Evolutionary conservation across 2,113 vertebrate species (phyloP).

Genomic region (Synodontis membranacea): DNA sequence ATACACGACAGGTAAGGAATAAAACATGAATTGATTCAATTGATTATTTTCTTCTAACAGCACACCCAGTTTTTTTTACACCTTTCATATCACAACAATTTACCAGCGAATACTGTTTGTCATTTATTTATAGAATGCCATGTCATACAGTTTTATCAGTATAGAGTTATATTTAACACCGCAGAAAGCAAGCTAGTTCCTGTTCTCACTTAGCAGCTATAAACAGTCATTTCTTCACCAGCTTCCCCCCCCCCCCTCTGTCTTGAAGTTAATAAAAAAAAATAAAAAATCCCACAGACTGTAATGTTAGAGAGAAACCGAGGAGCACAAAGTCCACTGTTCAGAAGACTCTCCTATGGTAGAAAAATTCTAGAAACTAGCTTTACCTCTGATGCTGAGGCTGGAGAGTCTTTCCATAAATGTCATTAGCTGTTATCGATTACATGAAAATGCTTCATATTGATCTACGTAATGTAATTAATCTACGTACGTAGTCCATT

Average conservation of each 20-base stretch:
- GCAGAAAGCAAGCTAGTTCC: not conserved
- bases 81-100: not conserved
- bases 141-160: not conserved
- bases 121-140: not conserved
- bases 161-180: not conserved
- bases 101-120: not conserved
- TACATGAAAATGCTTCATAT: too few relatives aligned
- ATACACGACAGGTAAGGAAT: not conserved
- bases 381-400: too few relatives aligned
- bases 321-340: too few relatives aligned
- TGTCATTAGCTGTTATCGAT: too few relatives aligned
- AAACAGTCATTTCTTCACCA: not conserved
- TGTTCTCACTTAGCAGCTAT: not conserved
- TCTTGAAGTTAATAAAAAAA: not conserved
- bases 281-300: not conserved
- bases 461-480: too few relatives aligned
- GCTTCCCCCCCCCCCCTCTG: not conserved
- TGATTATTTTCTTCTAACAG: not conserved
- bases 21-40: not conserved
- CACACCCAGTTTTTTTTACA: not conserved
- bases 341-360: too few relatives aligned
- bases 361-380: too few relatives aligned
- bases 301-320: not conserved
- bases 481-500: too few relatives aligned
- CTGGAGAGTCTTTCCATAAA: too few relatives aligned